Evolutionary conservation across 2,113 vertebrate species (phyloP), one percentile per base, ranked within the genome.

Genomic region (Notiomystis cincta): DNA sequence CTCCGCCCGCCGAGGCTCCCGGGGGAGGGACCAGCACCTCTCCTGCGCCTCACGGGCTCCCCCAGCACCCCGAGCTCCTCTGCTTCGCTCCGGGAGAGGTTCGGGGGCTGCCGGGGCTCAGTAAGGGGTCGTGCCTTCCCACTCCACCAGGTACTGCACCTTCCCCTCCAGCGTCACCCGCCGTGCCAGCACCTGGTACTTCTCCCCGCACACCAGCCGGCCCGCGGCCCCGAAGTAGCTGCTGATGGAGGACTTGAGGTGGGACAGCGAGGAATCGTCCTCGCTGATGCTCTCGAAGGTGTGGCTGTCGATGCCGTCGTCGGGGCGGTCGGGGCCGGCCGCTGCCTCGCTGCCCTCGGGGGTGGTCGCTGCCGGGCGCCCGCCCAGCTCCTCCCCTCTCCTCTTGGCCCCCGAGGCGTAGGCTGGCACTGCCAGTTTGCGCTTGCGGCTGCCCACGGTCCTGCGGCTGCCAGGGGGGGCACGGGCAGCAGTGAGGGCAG

Each of bases 101-200:
- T 11, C 6, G 2, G 33, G 80, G 70, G 54, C 69, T 3, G 57
- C 30, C 9, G 1, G 44, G 33, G 19, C n/a, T 98, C 98, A 99
- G 96, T 99, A 99, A 1, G 99, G 99, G 13, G 99, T 99, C 2
- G 98, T 98, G 67, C 99, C 99, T 96, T 99, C 99, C 99, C 99
- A 99, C 97, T 99, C 98, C 95, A 99, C 97, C 92, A 99, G 98
- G 96, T 99, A 99, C 97, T 99, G 99, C 57, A 99, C 99, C 60
- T 98, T 98, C 35, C 99, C 99, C 91, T 99, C 98, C 2, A 98
- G 98, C 0, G 99, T 99, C 97, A 99, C 97, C 45, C 99, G 96
- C 14, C 99, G 98, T 0, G 99, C 99, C 97, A 99, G 72, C 92
- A 99, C 99, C 95, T 99, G 99, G 95, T 99, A 99, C 96, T 98